Conservation (phyloP, 2,797 vertebrate genomes). For the Coregonus sp. region DNA sequence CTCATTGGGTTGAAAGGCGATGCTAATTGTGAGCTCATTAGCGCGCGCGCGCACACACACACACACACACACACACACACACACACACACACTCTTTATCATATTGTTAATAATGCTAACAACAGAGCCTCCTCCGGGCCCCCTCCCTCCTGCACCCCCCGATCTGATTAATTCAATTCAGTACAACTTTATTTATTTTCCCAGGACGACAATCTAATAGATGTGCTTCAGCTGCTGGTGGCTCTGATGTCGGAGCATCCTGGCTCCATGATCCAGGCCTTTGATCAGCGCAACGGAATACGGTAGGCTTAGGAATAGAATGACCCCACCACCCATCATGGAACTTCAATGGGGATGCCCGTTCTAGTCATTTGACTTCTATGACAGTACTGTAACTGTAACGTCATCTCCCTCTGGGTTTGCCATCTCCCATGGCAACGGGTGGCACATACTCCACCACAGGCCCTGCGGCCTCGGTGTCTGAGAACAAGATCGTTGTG, state of each 20-base stretch:
- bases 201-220: conserved; percentile 98
- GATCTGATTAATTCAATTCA: not conserved
- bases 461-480: not conserved
- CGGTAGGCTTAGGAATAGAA: conserved; percentile 74
- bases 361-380: not conserved
- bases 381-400: not conserved
- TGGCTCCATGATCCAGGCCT: conserved; percentile 91
- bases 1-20: conserved; percentile 1
- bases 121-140: too few relatives aligned
- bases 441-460: not conserved
- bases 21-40: not conserved
- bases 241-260: conserved; percentile 98
- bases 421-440: not conserved
- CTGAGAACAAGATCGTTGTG: not conserved
- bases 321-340: too few relatives aligned
- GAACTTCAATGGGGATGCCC: too few relatives aligned
- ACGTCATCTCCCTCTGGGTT: not conserved
- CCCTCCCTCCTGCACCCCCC: too few relatives aligned
- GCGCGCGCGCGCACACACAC: not conserved
- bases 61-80: too few relatives aligned
- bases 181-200: conserved; percentile 32
- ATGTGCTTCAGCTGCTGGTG: conserved; percentile 95
- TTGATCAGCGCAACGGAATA: conserved; percentile 95
- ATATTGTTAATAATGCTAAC: conserved; percentile 1
- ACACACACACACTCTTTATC: conserved; percentile 10